These are phyloP conservation scores for Paraescarpia echinospica DNA, from an alignment of 1,140 invertebrate genomes.

Conservation along the genomic window DNA sequence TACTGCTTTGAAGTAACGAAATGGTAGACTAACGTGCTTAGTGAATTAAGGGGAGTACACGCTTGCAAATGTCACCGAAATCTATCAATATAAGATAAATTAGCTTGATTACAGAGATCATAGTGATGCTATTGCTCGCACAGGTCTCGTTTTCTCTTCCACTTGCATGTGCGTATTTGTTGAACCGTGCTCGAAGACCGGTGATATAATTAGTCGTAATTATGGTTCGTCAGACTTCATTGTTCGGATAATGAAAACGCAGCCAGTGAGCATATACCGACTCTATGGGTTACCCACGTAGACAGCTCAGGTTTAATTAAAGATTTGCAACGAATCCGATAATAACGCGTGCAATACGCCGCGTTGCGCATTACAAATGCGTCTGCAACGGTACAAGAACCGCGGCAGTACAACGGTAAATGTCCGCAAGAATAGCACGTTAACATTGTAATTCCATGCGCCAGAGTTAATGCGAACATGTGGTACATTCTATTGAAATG, in stretches of 20 bases:
- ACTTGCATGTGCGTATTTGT: neutral
- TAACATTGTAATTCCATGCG: neutral
- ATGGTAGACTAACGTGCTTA: neutral
- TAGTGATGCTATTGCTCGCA: neutral
- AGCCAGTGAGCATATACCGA: neutral
- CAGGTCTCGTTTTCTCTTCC: neutral
- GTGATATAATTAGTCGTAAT: neutral
- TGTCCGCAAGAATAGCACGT: neutral
- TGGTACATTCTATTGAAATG: neutral
- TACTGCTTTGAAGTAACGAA: neutral
- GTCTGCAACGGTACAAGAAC: neutral
- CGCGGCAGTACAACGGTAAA: neutral
- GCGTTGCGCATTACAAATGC: neutral
- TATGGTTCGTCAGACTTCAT: neutral
- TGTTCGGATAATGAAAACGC: neutral
- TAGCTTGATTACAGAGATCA: neutral
- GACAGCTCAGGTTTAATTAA: neutral
- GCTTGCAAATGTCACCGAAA: neutral
- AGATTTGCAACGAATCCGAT: neutral
- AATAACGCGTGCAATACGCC: neutral
- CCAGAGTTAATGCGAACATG: neutral
- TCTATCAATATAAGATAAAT: neutral
- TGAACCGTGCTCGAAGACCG: neutral
- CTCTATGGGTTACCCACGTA: neutral
- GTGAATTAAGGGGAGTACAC: neutral